Evolutionary conservation across 2,113 vertebrate genomes (phyloP), one percentile per base, ranked within the genome.

Genomic region (Harpagus bidentatus): DNA sequence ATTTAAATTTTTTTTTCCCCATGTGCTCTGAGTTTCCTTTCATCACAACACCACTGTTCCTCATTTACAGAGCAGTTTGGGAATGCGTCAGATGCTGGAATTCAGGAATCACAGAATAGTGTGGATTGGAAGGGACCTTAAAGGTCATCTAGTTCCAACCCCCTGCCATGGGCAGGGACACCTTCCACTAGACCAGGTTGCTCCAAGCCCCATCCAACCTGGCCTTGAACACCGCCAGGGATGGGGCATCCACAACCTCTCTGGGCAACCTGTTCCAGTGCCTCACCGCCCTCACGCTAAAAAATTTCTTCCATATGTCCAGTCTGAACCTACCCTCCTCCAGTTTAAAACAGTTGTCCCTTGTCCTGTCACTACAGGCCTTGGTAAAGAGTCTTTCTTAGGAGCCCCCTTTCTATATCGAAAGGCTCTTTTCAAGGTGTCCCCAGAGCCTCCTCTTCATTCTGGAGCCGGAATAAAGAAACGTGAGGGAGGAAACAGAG

Each of bases 251-350:
- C 13, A n/a, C 40, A 40, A 0, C 65, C 5, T 36, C n/a, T 7
- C 45, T 62, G 55, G 55, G 21, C 32, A 74, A 26, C 34, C 22
- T 72, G 28, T 5, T 3, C 25, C 50, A 43, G 28, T 7, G 16
- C 0, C 21, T 59, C 17, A 32, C 32, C 59, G 8, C 10, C 15
- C 28, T 16, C 53, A 38, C 1, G 0, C 17, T 9, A 16, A 61
- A 38, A 7, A 25, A 40, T 7, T 3, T 22, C 2, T 14, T 47
- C 19, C n/a, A 6, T 5, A 16, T 3, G 1, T 13, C 29, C 16
- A 11, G 6, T n/a, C 12, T 16, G 29, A 48, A 59, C 1, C 38
- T 45, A 19, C 22, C 6, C 17, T 67, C 15, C 11, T 61, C n/a
- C 38, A 29, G 8, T 53, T 67, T 67, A n/a, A 73, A 83, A 38